A percentile compares a stretch with the other conserved stretches of the same genome.
phyloP scores from a whole-genome alignment of 2,113 vertebrate species.

The Noturus placidus region DNA sequence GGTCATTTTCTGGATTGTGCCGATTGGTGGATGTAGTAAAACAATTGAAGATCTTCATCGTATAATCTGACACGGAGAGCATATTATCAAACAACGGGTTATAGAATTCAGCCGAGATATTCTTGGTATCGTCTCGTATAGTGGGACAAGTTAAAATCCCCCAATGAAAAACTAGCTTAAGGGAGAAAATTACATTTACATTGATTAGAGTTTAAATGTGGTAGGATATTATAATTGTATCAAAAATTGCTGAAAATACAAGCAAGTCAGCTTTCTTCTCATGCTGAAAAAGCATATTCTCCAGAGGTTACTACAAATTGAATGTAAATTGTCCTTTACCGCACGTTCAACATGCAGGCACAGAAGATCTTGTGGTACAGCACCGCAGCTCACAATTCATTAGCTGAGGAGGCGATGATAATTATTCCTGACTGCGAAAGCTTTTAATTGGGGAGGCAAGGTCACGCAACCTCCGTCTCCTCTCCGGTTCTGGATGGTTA shows the following conservation, averaged over 20 bases:
- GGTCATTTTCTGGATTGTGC: neutral
- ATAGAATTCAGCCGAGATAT: neutral
- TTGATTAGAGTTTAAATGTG: neutral
- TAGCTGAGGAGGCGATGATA: conserved; percentile 30
- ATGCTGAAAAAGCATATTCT: conserved; percentile 38
- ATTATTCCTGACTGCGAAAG: conserved; percentile 45
- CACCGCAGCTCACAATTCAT: conserved; percentile 27
- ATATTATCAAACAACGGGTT: too few species aligned
- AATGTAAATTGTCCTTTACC: conserved; percentile 47
- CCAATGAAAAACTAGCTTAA: neutral
- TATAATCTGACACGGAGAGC: neutral
- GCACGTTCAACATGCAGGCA: conserved; percentile 16
- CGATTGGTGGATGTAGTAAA: neutral
- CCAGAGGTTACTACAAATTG: conserved; percentile 25
- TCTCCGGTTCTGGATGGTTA: conserved; percentile 38
- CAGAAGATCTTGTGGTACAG: conserved; percentile 6
- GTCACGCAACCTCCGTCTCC: conserved; percentile 46
- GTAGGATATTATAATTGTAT: neutral
- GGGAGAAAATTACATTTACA: neutral
- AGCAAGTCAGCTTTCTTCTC: neutral
- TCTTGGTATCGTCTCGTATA: neutral
- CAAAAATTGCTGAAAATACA: neutral
- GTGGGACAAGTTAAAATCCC: neutral
- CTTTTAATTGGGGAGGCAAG: conserved; percentile 56
- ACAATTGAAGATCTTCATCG: neutral